Evolutionary conservation across 1,140 invertebrate genomes (phyloP), one percentile per base, ranked within the genome.

Genomic region (Copidosoma floridanum): DNA sequence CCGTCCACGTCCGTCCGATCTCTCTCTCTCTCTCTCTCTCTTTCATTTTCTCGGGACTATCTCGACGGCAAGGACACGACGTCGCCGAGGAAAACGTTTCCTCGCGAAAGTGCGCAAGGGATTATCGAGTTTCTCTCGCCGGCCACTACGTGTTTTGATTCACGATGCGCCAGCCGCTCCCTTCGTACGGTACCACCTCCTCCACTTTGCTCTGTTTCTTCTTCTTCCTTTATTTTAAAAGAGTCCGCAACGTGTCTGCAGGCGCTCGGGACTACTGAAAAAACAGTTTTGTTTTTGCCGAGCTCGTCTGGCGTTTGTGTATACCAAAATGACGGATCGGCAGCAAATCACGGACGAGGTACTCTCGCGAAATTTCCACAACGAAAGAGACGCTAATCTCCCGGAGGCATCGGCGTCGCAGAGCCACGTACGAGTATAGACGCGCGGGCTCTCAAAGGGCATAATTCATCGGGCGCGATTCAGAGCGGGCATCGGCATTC

Each of bases 1-100:
- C n/a, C n/a, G n/a, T n/a, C n/a, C n/a, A n/a, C n/a, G n/a, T n/a
- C n/a, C n/a, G n/a, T n/a, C n/a, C n/a, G n/a, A n/a, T 46, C 66
- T 68, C 68, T 70, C 69, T 57, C 65, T 52, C 59, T 58, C 59
- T 29, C 29, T 32, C 61, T 50, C 32, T 48, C 40, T 37, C 54
- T 38, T 46, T 57, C 41, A 51, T 43, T 54, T 46, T 47, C 41
- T 26, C 26, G 14, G n/a, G n/a, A n/a, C n/a, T n/a, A n/a, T n/a
- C n/a, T n/a, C n/a, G n/a, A n/a, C n/a, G n/a, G n/a, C n/a, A n/a
- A n/a, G n/a, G n/a, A n/a, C n/a, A n/a, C n/a, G n/a, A n/a, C n/a
- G n/a, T n/a, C n/a, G 29, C 35, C 38, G 38, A 29, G 29, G 43
- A 47, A 61, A 54, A 61, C 43, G 51, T 54, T 61, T 21, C 44